Evolutionary conservation across 2,888 invertebrate genomes (phyloP).

Genomic region (Noctua comes): DNA sequence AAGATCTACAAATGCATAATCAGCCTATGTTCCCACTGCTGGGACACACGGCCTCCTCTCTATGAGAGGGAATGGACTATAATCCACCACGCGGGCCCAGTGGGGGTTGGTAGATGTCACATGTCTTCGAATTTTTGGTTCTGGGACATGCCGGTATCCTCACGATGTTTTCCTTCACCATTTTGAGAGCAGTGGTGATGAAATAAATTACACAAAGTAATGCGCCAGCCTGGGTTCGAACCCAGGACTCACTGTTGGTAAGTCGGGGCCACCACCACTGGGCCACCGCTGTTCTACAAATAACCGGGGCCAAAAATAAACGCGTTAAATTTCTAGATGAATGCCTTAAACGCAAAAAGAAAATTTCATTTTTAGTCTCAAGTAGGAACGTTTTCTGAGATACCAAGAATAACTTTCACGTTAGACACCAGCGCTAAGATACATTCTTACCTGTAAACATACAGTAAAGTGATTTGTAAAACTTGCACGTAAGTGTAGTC

Average conservation of each 20-base stretch:
- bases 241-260: too few relatives aligned
- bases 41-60: too few relatives aligned
- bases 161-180: neutral
- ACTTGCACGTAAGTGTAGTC: constrained; percentile 64
- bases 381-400: neutral
- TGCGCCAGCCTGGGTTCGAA: too few relatives aligned
- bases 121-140: neutral
- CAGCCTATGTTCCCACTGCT: too few relatives aligned
- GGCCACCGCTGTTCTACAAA: neutral
- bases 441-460: constrained; percentile 50
- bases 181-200: too few relatives aligned
- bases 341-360: neutral
- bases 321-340: neutral
- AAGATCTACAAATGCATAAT: neutral
- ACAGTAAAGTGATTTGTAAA: constrained; percentile 57
- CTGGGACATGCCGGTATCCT: neutral
- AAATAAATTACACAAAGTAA: too few relatives aligned
- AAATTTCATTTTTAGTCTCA: constrained; percentile 4
- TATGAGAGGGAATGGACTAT: too few relatives aligned
- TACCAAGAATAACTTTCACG: constrained; percentile 51
- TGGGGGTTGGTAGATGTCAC: too few relatives aligned
- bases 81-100: too few relatives aligned
- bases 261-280: too few relatives aligned
- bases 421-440: constrained; percentile 24
- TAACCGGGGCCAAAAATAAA: neutral